phyloP scores from a whole-genome alignment of 2,797 vertebrate species.

The Eulemur coronatus region DNA sequence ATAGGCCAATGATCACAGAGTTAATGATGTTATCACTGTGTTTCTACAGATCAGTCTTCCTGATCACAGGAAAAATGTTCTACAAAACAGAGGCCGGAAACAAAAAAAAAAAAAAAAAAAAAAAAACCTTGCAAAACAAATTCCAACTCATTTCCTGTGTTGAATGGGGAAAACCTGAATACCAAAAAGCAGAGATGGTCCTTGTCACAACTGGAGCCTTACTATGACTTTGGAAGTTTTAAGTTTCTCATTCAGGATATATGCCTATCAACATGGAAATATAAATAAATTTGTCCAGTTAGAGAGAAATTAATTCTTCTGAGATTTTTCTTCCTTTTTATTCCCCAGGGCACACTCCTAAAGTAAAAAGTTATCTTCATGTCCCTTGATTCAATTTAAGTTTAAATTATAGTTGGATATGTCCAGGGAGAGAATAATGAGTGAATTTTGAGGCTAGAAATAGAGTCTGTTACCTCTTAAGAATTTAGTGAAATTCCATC shows the following conservation, averaged over 20 bases:
- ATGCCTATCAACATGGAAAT: not conserved
- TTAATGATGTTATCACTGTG: not conserved
- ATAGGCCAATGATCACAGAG: not conserved
- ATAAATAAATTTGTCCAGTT: not conserved
- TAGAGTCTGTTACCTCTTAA: not conserved
- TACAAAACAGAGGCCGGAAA: not conserved
- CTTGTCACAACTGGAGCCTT: not conserved
- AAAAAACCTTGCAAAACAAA: not conserved
- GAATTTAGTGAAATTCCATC: not conserved
- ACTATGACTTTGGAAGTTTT: not conserved
- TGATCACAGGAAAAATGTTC: not conserved
- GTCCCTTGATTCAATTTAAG: not conserved
- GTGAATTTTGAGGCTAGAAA: not conserved
- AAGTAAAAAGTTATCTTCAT: not conserved
- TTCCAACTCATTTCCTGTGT: not conserved
- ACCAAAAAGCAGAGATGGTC: not conserved
- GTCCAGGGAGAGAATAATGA: not conserved
- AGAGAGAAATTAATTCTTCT: not conserved
- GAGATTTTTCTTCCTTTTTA: slow-evolving; percentile 4
- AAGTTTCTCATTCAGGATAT: not conserved
- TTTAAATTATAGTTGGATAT: not conserved
- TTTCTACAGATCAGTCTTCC: not conserved
- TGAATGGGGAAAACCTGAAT: slow-evolving; percentile 16
- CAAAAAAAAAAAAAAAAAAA: not conserved
- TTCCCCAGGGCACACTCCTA: not conserved